Evolutionary conservation across 1,140 invertebrate species (phyloP).

Genomic region (Drosophila mauritiana): DNA sequence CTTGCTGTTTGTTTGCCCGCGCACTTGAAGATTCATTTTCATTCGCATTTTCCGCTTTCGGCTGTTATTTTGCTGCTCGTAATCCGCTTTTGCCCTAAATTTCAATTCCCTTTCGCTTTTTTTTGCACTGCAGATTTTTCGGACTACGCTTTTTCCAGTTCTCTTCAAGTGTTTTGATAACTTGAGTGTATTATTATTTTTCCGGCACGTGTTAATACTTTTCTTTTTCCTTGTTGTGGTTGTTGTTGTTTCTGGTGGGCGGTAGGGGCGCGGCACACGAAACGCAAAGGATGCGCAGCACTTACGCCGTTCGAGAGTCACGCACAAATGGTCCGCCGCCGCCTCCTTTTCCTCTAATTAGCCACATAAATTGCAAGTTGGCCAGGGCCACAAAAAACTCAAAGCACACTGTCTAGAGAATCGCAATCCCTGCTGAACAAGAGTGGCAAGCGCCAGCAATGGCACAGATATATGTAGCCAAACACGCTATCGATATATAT

Average conservation of each 20-base stretch:
- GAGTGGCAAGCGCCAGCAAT: slow-evolving; percentile 2
- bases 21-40: slow-evolving; percentile 23
- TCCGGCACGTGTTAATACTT: slow-evolving; percentile 11
- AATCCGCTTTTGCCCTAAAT: slow-evolving; percentile 78
- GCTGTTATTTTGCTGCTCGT: slow-evolving; percentile 50
- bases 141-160: slow-evolving; percentile 24
- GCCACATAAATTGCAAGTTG: slow-evolving; percentile 48
- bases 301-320: slow-evolving; percentile 30
- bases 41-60: slow-evolving; percentile 39
- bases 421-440: background rate
- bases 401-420: background rate
- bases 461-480: background rate
- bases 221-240: background rate
- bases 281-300: slow-evolving; percentile 43
- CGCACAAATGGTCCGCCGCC: slow-evolving; percentile 33
- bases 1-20: slow-evolving; percentile 36
- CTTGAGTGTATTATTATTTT: slow-evolving; percentile 41
- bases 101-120: slow-evolving; percentile 61
- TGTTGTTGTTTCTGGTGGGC: background rate
- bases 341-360: slow-evolving; percentile 33
- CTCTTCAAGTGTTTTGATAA: slow-evolving; percentile 46
- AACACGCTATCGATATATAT: background rate
- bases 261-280: slow-evolving; percentile 29
- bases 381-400: slow-evolving; percentile 12
- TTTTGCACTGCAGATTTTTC: slow-evolving; percentile 34